Evolutionary conservation across 2,888 invertebrate species (phyloP), one percentile per base, ranked within the genome.

Genomic region (Synanthedon tipuliformis): DNA sequence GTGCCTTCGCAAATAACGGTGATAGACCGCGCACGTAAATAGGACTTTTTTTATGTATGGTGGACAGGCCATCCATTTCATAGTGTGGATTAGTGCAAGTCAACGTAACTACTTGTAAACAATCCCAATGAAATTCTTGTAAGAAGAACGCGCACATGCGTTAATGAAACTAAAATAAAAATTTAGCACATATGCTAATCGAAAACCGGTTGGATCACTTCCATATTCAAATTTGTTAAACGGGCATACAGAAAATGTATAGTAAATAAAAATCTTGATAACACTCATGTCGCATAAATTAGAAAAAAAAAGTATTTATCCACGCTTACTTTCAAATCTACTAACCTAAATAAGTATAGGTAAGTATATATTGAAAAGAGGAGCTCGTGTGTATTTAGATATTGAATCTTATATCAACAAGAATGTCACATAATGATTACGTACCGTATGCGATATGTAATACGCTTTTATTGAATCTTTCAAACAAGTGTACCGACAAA

Each of bases 351-450:
- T 45, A 45, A 12, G 7, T 45, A n/a, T n/a, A 13, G 4, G 23
- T 34, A 13, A 4, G 4, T 34, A 34, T 34, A 5, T 45, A 13
- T 45, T 45, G 45, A 13, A 45, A 13, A 45, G 7, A 45, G n/a
- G n/a, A 45, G 45, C 45, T 13, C n/a, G 2, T 34, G n/a, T 45
- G 13, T 45, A 45, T 45, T 13, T 45, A 34, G 27, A 8, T 34
- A 34, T 34, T 34, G 27, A 8, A 34, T 34, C 27, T 45, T 45
- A 52, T 51, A 54, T 51, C 50, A 55, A 52, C 52, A 52, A 51
- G 49, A 52, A 48, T 41, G 51, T 51, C 40, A 23, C 49, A 23
- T 41, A 50, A 41, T 54, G 45, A 15, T 45, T 45, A 45, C 45
- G 45, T 45, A 7, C 3, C 34, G 34, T 34, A 15, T 45, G 45